Conservation (phyloP, 2,888 invertebrate species). For the Lissonota sp. region DNA sequence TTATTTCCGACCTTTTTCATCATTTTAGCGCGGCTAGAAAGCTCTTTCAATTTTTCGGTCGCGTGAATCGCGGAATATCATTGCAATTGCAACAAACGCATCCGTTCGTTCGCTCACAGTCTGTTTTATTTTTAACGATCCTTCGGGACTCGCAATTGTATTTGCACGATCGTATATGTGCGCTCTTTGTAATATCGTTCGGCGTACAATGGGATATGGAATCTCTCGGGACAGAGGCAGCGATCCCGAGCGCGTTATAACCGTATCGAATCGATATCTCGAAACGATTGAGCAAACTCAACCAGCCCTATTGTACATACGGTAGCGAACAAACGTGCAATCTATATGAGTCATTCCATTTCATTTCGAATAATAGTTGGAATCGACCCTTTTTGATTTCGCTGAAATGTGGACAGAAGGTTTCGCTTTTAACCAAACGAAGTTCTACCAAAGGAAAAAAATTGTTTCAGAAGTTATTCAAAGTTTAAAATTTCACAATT, state of each 20-base stretch:
- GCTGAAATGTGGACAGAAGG: too few relatives aligned
- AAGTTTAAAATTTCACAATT: too few relatives aligned
- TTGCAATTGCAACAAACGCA: background rate
- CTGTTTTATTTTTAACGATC: slow-evolving; percentile 38
- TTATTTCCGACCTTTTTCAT: too few relatives aligned
- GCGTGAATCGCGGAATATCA: too few relatives aligned
- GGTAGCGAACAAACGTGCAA: slow-evolving; percentile 7
- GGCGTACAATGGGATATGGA: slow-evolving; percentile 42
- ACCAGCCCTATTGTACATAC: slow-evolving; percentile 10
- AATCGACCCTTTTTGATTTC: too few relatives aligned
- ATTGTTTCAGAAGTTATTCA: too few relatives aligned
- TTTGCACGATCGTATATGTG: slow-evolving; percentile 42
- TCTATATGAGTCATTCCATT: too few relatives aligned
- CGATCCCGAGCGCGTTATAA: slow-evolving; percentile 34
- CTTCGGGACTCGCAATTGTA: slow-evolving; percentile 40
- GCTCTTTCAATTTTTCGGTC: too few relatives aligned
- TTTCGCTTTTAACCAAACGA: too few relatives aligned
- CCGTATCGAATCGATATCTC: slow-evolving; percentile 69
- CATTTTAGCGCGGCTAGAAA: too few relatives aligned
- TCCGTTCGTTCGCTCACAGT: slow-evolving; percentile 16
- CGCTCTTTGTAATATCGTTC: slow-evolving; percentile 55
- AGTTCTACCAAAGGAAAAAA: too few relatives aligned
- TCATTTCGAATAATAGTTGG: too few relatives aligned
- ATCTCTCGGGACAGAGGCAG: slow-evolving; percentile 59
- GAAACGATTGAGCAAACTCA: slow-evolving; percentile 54